phyloP scores from a whole-genome alignment of 2,888 invertebrate species.

The Platerodrilus igneus region DNA sequence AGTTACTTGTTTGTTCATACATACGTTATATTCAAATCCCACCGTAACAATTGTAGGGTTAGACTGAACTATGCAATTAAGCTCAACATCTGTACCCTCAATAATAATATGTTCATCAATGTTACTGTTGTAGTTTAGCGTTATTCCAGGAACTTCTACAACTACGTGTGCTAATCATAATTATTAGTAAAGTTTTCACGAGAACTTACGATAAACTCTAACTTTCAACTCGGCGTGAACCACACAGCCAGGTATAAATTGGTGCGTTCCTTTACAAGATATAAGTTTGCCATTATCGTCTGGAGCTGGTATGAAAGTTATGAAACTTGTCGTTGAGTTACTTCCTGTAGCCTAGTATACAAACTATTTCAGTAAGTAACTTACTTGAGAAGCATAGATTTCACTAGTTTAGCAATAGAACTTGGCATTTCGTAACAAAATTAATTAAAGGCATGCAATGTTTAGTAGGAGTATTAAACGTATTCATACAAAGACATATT shows the following conservation, averaged over 20 bases:
- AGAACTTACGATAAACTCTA: slow-evolving; percentile 13
- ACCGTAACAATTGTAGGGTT: slow-evolving; percentile 14
- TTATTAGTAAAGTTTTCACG: neutral
- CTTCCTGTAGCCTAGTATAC: no score
- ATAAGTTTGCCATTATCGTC: slow-evolving; percentile 13
- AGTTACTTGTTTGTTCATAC: no score
- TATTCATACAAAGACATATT: no score
- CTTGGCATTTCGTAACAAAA: no score
- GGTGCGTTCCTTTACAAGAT: slow-evolving; percentile 14
- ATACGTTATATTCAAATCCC: slow-evolving; percentile 14
- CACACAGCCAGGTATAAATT: slow-evolving; percentile 8
- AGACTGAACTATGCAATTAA: slow-evolving; percentile 13
- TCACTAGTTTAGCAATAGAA: no score
- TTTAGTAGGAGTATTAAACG: no score
- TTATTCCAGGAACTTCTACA: slow-evolving; percentile 10
- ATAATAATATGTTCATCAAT: slow-evolving; percentile 10
- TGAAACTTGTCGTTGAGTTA: slow-evolving; percentile 11
- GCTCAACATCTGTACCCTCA: slow-evolving; percentile 12
- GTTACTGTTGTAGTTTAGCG: slow-evolving; percentile 7
- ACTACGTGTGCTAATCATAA: neutral
- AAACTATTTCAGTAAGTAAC: no score
- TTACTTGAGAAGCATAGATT: no score
- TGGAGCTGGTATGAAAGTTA: slow-evolving; percentile 13
- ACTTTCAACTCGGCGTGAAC: slow-evolving; percentile 15
- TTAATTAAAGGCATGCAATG: no score